Evolutionary conservation across 2,113 vertebrate genomes (phyloP), one percentile per base, ranked within the genome.

Genomic region (Corynorhinus townsendii): DNA sequence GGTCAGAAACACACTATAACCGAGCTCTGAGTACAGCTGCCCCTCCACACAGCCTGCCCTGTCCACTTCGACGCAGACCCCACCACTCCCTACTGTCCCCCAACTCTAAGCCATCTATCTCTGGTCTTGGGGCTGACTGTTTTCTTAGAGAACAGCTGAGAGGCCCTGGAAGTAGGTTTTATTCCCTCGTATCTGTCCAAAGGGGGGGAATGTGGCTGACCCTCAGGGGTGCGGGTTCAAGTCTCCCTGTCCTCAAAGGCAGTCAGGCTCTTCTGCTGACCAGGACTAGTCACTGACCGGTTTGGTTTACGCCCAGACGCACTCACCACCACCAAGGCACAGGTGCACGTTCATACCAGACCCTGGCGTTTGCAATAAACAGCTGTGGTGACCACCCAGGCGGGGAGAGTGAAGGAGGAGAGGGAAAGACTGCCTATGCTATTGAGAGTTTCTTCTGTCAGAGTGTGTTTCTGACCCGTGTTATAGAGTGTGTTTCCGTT

Each of bases 171-270:
- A 49, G 20, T 22, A 59, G 45, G 16, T 35, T 89, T 4, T 3
- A 5, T n/a, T 4, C 28, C 14, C 56, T 73, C 0, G 0, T 1
- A 30, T 81, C 54, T 35, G 40, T 22, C 26, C 49, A 9, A 4
- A 69, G 43, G 2, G 28, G 43, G 54, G 6, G 28, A 52, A 11
- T 3, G 14, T 15, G n/a, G 64, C 76, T 14, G 64, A 7, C 28
- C 14, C 14, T n/a, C 28, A 45, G 28, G 26, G 7, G 64, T 20
- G 17, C 0, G 0, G 6, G 30, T 1, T 11, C 45, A 7, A 2
- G n/a, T 11, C 64, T 16, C 40, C 38, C 76, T 26, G 15, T 59
- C 45, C 16, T 14, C 54, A 0, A 12, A 28, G 2, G 68, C 43
- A 7, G 3, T 4, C 22, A 16, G 8, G 73, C 6, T 22, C 11